Base-by-base conservation (phyloP, 92 coral and sea anemone species). In the Isaurus tuberculatus region DNA sequence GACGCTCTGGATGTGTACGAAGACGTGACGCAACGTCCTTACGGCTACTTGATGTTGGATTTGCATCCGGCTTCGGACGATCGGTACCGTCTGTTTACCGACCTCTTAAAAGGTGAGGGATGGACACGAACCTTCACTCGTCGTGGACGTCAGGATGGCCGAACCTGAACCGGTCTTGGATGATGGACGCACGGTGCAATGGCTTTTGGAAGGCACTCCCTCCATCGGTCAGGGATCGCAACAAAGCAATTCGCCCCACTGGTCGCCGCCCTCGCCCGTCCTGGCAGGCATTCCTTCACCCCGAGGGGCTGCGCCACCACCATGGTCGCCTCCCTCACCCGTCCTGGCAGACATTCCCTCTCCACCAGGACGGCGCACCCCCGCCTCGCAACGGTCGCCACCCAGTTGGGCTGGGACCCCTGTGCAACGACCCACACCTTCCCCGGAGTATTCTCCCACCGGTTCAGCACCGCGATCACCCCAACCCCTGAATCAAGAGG, bases 31-130 rank as follows among this genome's bases (percentile, higher is more conserved):
- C 27, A 34, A 61, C 88, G 55, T 5, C 75, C 88, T 74, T 84
- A 29, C 53, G 83, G 83, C n/a, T 84, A 84, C 84, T 79, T 79
- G 83, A 79, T 79, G 65, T 57, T 79, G 83, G 83, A 79, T 79
- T 79, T 79, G 68, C 83, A 79, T 79, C 83, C 83, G 67, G 57
- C 84, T 10, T 79, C 84, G 4, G 84, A 79, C 57, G 84, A 79
- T 79, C 72, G 84, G 29, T 79, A 55, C 71, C 84, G 74, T 37
- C 84, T 79, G 71, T 79, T 79, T 79, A 46, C 83, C 67, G 68
- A 58, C 65, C 67, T 79, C 10, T 79, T 79, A 79, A 79, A 79
- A 63, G 75, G 71, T 10, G 74, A 79, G 31, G 84, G 84, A 17
- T 57, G 84, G 70, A 79, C 71, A 37, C 84, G 84, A 0, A 63